These are phyloP conservation scores for Taphrorychus bicolor DNA, from an alignment of 2,888 invertebrate genomes.

Conservation along the genomic window DNA sequence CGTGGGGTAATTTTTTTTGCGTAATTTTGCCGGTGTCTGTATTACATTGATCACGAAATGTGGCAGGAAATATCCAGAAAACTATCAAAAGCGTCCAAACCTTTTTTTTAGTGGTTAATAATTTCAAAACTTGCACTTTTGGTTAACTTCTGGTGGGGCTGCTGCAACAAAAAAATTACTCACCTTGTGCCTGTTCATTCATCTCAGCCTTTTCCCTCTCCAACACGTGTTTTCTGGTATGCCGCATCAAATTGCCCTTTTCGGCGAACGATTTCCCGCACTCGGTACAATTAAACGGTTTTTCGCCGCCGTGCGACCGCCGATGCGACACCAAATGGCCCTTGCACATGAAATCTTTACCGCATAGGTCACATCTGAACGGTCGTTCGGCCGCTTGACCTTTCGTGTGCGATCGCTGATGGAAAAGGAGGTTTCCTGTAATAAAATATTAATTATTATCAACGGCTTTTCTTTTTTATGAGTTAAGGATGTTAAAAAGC, in stretches of 20 bases:
- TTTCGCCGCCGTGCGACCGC: constrained; percentile 75
- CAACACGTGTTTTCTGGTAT: constrained; percentile 70
- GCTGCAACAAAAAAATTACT: too few species aligned
- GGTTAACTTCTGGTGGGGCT: too few species aligned
- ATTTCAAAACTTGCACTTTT: too few species aligned
- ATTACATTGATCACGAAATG: too few species aligned
- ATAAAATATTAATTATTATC: constrained; percentile 8
- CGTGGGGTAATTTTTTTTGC: too few species aligned
- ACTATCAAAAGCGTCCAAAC: too few species aligned
- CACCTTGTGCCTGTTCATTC: constrained; percentile 11
- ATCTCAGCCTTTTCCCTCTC: constrained; percentile 37
- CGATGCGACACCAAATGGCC: constrained; percentile 85
- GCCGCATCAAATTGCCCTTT: constrained; percentile 78
- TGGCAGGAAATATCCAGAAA: too few species aligned
- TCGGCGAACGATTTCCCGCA: constrained; percentile 83
- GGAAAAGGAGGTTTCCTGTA: constrained; percentile 74
- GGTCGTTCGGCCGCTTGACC: constrained; percentile 59
- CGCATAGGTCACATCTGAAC: constrained; percentile 84
- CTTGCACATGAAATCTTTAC: constrained; percentile 88
- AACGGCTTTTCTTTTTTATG: too few species aligned
- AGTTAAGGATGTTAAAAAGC: background rate
- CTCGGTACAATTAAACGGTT: constrained; percentile 70
- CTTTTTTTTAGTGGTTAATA: too few species aligned
- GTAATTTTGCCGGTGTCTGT: too few species aligned
- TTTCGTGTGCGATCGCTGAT: constrained; percentile 86